Evolutionary conservation across 2,113 vertebrate genomes (phyloP), one percentile per base, ranked within the genome.

Genomic region (Myotis yumanensis): DNA sequence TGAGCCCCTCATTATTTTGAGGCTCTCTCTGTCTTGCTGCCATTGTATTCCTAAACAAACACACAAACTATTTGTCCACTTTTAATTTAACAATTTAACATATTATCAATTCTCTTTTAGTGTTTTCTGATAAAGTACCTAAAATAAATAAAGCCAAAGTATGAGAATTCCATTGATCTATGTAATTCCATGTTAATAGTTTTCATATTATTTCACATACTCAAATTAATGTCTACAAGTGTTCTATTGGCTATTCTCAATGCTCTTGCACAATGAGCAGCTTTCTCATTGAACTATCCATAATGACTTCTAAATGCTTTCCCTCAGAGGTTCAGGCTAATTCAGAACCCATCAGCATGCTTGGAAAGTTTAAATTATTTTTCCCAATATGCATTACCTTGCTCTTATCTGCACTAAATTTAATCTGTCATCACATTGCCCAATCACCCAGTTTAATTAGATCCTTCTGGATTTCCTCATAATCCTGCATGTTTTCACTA

Each of bases 401-500:
- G 96, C 86, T 95, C 82, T 97, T 97, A 97, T 84, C 75, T 89
- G 59, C 80, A 91, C 57, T 95, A 94, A 95, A 97, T 97, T 93
- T 97, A 97, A 97, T 96, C 94, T 96, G 88, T 97, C 93, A 96
- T 95, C 96, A 85, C 68, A 89, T 93, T 96, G 92, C 76, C 89
- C 94, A 96, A 85, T 97, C 89, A 94, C 89, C 86, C 79, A 83
- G 71, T 89, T 96, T 97, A 97, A 97, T 97, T 97, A 97, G 96
- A 97, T 94, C 94, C 94, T 97, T 96, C 95, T 97, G 86, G 97
- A 97, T 96, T 97, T 96, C 72, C 35, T 95, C 69, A 91, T 96
- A 97, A 97, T 97, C 77, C 77, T 93, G 64, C 75, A 86, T 89
- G 46, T 57, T 94, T 86, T 90, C 66, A 72, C 62, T 91, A 97